phyloP scores from a whole-genome alignment of 1,140 invertebrate species.

The Nomia melanderi region DNA sequence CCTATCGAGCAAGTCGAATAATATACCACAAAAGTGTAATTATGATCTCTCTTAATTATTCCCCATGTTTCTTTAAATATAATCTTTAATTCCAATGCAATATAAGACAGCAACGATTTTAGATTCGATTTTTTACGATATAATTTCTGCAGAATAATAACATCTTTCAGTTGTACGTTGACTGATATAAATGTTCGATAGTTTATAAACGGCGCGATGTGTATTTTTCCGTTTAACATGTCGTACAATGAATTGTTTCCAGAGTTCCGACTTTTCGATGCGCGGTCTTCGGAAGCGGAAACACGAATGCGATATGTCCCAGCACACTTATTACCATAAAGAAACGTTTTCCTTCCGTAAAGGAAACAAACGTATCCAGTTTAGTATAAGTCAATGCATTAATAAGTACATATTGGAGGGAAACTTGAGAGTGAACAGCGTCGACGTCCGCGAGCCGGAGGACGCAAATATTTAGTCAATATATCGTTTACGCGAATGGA shows the following conservation, averaged over 20 bases:
- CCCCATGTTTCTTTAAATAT: too few species aligned
- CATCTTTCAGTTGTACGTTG: too few species aligned
- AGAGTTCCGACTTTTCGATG: neutral
- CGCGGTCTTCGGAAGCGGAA: neutral
- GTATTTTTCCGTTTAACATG: too few species aligned
- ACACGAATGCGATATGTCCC: neutral
- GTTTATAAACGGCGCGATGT: too few species aligned
- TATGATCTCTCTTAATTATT: too few species aligned
- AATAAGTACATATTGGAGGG: conserved; percentile 6
- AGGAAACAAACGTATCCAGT: neutral
- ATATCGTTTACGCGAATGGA: neutral
- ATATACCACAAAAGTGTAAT: too few species aligned
- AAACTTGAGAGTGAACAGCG: neutral
- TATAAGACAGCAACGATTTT: too few species aligned
- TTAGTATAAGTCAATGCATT: neutral
- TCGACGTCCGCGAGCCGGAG: neutral
- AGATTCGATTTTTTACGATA: too few species aligned
- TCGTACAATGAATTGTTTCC: neutral
- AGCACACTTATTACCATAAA: neutral
- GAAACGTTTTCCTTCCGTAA: neutral
- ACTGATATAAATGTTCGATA: too few species aligned
- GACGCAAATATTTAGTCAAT: conserved; percentile 36
- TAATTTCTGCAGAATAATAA: too few species aligned
- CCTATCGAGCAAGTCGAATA: too few species aligned
- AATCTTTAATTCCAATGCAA: too few species aligned